Conservation (phyloP, 2,888 invertebrate genomes). For the Oxyteleia sp. region DNA sequence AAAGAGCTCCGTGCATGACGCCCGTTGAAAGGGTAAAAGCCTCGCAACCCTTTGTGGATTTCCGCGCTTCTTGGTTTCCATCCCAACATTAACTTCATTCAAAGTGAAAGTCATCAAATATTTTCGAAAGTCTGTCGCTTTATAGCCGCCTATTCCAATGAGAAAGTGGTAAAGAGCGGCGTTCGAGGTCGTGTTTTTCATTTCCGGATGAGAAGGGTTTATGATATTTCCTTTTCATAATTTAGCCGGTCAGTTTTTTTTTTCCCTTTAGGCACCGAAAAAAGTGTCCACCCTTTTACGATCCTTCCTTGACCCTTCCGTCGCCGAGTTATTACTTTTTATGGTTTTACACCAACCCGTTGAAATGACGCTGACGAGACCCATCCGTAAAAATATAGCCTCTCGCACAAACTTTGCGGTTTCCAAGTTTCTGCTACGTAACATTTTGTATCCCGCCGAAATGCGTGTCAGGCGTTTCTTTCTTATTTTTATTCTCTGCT, state of each 20-base stretch:
- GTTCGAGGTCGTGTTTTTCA: conserved; percentile 62
- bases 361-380: conserved; percentile 64
- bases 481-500: conserved; percentile 58
- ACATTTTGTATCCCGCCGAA: conserved; percentile 57
- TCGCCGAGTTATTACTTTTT: conserved; percentile 82
- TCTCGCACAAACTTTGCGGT: conserved; percentile 81
- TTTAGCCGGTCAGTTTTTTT: conserved; percentile 53
- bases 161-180: conserved; percentile 75
- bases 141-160: conserved; percentile 78
- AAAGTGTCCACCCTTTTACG: conserved; percentile 84
- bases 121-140: conserved; percentile 73
- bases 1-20: conserved; percentile 76
- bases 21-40: conserved; percentile 80
- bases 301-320: conserved; percentile 85
- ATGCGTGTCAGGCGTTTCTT: conserved; percentile 52
- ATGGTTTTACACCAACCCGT: conserved; percentile 80
- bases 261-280: conserved; percentile 74
- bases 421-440: conserved; percentile 76
- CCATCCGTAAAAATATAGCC: conserved; percentile 77
- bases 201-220: conserved; percentile 81
- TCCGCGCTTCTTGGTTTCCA: conserved; percentile 56
- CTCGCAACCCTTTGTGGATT: conserved; percentile 78
- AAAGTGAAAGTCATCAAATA: conserved; percentile 81
- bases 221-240: conserved; percentile 78
- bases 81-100: conserved; percentile 4